Base-by-base conservation (phyloP, 2,888 invertebrate species). In the Acronicta alni region DNA sequence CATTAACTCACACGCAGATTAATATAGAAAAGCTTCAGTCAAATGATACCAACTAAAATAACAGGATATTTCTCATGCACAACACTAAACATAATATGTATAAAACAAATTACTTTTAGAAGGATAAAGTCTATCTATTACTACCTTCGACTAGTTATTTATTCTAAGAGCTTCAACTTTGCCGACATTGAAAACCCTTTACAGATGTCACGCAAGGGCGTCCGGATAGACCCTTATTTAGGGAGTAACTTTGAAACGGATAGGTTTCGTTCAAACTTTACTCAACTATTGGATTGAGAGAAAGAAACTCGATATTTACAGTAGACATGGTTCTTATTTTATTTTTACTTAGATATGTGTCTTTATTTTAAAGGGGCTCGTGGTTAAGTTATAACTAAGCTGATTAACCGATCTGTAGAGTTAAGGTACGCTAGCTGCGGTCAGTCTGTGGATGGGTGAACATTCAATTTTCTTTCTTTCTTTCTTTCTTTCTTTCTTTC, bases 111-210 rank as follows among this genome's bases (percentile, higher is more conserved):
- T 45, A n/a, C 37, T 10, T 17, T 30, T 35, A 42, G 17, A 42
- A 4, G 53, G 38, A 67, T 54, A 71, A 55, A 43, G 62, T 54
- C 53, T 32, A 16, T 65, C 37, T 15, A 46, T 55, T 42, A 56
- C 48, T 37, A 47, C 37, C 20, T 53, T 46, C 45, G 55, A 52
- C 60, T 72, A 74, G 70, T 81, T 75, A 79, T 77, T 79, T 77
- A 76, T 73, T 66, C 63, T 57, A 39, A 71, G 70, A 70, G 64
- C 52, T 52, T 56, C 75, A 80, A 79, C 76, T 85, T 81, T 77
- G 72, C 71, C 71, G 80, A 86, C 83, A 86, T 77, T 67, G 83
- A 83, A 86, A 86, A 84, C 85, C 86, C 86, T 88, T 81, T 83
- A 79, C 82, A 81, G 82, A 81, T 81, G 71, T 71, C 72, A 77